Evolutionary conservation across 2,113 vertebrate genomes (phyloP).

Genomic region (Crotalus helleri): DNA sequence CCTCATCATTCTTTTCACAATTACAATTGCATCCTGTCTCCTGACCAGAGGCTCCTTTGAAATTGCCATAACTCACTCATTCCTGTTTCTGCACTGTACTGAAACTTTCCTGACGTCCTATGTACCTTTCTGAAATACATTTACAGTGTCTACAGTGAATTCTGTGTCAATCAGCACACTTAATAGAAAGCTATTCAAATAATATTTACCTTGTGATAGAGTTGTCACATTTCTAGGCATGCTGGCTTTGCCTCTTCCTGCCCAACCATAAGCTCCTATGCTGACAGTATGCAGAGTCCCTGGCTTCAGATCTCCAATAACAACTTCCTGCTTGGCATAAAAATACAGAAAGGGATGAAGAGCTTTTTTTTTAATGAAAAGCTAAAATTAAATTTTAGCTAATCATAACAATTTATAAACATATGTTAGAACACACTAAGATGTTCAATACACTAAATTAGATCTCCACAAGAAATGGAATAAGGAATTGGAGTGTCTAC

Average conservation of each 20-base stretch:
- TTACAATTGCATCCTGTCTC: not conserved
- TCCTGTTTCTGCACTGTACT: not conserved
- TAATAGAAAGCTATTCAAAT: not conserved
- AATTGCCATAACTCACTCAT: not conserved
- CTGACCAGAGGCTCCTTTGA: not conserved
- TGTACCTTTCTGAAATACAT: not conserved
- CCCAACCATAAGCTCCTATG: conserved; percentile 82
- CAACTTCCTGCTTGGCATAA: conserved; percentile 75
- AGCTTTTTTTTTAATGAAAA: conserved; percentile 2
- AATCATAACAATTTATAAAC: not conserved
- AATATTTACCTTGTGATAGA: conserved; percentile 78
- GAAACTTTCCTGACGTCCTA: not conserved
- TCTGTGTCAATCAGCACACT: not conserved
- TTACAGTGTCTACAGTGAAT: conserved; percentile 3
- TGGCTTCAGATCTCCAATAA: conserved; percentile 79
- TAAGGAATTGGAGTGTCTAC: not conserved
- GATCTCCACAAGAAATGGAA: not conserved
- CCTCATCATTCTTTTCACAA: not conserved
- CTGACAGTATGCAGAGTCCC: conserved; percentile 82
- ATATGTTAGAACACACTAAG: not conserved
- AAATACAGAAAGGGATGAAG: conserved; percentile 28
- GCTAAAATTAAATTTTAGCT: not conserved
- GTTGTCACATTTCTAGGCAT: conserved; percentile 82
- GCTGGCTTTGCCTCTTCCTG: conserved; percentile 84
- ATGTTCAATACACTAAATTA: not conserved